These are phyloP conservation scores for Eupsittula cactorum DNA, from an alignment of 2,113 vertebrate genomes.

Conservation along the genomic window DNA sequence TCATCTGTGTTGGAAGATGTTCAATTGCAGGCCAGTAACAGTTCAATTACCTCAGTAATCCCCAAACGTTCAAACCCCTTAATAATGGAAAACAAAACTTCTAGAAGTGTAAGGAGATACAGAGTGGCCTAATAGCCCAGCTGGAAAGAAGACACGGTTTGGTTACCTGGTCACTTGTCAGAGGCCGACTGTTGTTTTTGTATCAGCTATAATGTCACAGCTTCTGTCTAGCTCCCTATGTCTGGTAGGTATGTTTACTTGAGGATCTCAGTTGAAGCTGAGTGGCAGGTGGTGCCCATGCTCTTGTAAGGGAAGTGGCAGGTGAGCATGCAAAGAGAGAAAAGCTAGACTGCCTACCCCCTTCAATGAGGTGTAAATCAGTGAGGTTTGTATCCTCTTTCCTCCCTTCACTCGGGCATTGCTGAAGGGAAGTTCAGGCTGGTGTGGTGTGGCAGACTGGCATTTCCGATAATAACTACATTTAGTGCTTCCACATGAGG, in stretches of 20 bases:
- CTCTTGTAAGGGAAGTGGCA: not conserved
- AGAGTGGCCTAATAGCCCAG: not conserved
- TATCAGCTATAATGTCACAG: not conserved
- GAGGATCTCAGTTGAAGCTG: not conserved
- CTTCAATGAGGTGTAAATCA: not conserved
- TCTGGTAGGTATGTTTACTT: not conserved
- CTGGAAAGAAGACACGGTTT: not conserved
- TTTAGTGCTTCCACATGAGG: accelerated
- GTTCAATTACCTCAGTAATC: not conserved
- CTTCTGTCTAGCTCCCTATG: not conserved
- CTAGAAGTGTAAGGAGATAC: not conserved
- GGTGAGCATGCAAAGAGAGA: not conserved
- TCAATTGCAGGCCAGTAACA: not conserved
- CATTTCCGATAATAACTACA: not conserved
- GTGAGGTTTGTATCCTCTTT: not conserved
- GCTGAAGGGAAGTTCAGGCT: not conserved
- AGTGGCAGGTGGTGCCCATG: not conserved
- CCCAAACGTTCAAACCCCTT: not conserved
- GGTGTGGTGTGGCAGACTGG: not conserved
- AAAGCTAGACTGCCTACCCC: not conserved
- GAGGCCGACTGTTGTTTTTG: not conserved
- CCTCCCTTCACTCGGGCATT: not conserved
- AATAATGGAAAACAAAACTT: not conserved
- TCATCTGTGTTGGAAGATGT: not conserved
- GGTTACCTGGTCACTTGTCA: not conserved